Evolutionary conservation across 1,140 invertebrate genomes (phyloP).

Genomic region (Theocolax elegans): DNA sequence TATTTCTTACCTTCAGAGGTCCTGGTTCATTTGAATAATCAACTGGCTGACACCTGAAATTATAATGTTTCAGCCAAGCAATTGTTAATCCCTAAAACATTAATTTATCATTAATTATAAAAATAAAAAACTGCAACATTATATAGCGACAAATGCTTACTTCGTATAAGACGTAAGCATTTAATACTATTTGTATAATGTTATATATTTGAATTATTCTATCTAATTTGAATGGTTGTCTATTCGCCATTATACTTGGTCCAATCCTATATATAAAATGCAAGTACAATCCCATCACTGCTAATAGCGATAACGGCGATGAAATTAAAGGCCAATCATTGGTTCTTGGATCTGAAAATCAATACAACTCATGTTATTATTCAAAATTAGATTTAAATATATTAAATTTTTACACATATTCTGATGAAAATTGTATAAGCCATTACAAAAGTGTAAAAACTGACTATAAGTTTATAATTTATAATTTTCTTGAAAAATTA

Average conservation of each 20-base stretch:
- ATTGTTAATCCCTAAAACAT: conserved; percentile 64
- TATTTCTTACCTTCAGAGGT: conserved; percentile 70
- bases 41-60: conserved; percentile 78
- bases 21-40: conserved; percentile 74
- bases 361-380: too few species aligned
- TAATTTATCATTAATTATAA: background rate
- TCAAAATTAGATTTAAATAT: too few species aligned
- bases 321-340: conserved; percentile 73
- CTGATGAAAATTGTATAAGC: too few species aligned
- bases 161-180: conserved; percentile 72
- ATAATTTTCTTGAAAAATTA: too few species aligned
- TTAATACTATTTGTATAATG: conserved; percentile 76
- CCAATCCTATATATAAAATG: conserved; percentile 76
- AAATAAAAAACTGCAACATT: background rate
- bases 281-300: conserved; percentile 75
- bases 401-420: too few species aligned
- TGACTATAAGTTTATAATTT: too few species aligned
- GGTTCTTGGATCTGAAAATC: conserved; percentile 71
- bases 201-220: conserved; percentile 81
- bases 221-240: conserved; percentile 78
- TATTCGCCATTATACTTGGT: conserved; percentile 79
- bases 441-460: too few species aligned
- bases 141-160: conserved; percentile 62
- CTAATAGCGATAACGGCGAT: conserved; percentile 69
- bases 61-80: conserved; percentile 70